phyloP scores from a whole-genome alignment of 2,113 vertebrate genomes.

The Sturnira hondurensis region DNA sequence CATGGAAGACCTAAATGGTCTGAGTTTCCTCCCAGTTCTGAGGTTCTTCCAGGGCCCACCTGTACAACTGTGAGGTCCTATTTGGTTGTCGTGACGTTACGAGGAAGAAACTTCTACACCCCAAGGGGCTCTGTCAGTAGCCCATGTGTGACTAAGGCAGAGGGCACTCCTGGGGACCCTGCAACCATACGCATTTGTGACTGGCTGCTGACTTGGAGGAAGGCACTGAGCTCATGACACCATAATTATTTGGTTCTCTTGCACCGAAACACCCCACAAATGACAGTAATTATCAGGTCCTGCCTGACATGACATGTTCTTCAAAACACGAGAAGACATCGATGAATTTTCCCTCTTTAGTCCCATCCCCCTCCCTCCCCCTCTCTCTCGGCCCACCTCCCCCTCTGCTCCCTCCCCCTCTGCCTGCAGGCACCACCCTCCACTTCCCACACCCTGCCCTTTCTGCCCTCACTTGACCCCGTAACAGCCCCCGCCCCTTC shows the following conservation, averaged over 20 bases:
- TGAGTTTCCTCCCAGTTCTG: background rate
- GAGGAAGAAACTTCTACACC: background rate
- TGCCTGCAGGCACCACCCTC: rapidly evolving
- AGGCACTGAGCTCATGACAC: slow-evolving; percentile 46
- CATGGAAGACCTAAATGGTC: background rate
- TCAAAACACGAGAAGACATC: slow-evolving; percentile 4
- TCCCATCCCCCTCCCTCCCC: background rate
- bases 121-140: background rate
- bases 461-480: background rate
- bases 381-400: background rate
- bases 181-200: background rate
- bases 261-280: slow-evolving; percentile 44
- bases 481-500: rapidly evolving
- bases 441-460: background rate
- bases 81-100: background rate
- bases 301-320: slow-evolving; percentile 43
- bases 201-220: slow-evolving; percentile 9
- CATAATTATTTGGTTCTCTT: slow-evolving; percentile 63
- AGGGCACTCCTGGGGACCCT: background rate
- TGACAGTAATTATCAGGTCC: slow-evolving; percentile 69
- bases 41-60: background rate
- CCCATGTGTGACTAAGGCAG: background rate
- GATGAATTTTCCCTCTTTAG: background rate
- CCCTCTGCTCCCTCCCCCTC: background rate
- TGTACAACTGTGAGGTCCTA: background rate